These are phyloP conservation scores for Ectobius pallidus DNA, from an alignment of 2,888 invertebrate genomes.

Conservation along the genomic window DNA sequence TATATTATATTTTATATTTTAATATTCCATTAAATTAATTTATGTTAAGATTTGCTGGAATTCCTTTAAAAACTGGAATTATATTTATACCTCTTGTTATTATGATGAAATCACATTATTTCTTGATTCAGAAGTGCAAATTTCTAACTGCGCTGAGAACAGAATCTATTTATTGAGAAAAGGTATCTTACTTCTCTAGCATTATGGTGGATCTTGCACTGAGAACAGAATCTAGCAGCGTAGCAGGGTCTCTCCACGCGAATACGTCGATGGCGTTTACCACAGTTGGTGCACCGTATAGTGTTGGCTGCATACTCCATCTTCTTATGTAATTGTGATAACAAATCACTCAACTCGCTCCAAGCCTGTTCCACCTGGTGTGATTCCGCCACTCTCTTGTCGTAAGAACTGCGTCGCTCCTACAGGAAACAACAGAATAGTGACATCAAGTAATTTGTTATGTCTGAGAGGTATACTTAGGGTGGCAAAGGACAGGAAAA, in stretches of 20 bases:
- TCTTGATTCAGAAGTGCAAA: no score
- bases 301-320: conserved; percentile 94
- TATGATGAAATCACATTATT: no score
- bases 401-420: conserved; percentile 77
- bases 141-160: no score
- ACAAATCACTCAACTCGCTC: conserved; percentile 84
- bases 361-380: conserved; percentile 85
- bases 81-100: no score
- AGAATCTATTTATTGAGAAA: no score
- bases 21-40: no score
- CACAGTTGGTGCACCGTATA: conserved; percentile 94
- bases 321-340: conserved; percentile 89
- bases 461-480: no score
- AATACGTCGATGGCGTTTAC: conserved; percentile 85
- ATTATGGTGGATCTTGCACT: conserved; percentile 88
- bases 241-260: conserved; percentile 87
- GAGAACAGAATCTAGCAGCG: conserved; percentile 88
- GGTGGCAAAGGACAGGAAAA: no score
- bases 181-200: conserved; percentile 80
- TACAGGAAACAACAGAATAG: conserved; percentile 49
- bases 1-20: no score
- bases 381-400: conserved; percentile 72
- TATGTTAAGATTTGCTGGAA: no score
- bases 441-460: no score
- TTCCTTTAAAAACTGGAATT: no score